These are phyloP conservation scores for Drosophila elegans DNA, from an alignment of 1,140 invertebrate genomes.

Conservation along the genomic window DNA sequence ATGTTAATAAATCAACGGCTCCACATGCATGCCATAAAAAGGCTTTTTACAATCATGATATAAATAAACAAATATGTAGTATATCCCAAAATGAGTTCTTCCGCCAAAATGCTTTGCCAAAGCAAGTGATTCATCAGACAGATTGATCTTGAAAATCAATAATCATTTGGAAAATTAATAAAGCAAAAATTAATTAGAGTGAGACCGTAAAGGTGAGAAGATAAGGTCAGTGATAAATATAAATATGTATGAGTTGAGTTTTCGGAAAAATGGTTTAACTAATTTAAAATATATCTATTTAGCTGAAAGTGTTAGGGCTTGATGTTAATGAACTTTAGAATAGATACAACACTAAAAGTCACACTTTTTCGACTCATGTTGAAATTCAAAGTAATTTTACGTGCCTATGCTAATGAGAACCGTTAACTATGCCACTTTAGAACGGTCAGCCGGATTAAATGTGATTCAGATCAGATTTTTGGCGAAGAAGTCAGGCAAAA, in stretches of 20 bases:
- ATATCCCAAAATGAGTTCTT: background rate
- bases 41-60: background rate
- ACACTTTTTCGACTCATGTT: constrained; percentile 14
- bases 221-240: constrained; percentile 20
- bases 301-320: background rate
- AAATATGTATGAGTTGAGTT: background rate
- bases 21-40: too few species aligned
- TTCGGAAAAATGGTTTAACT: constrained; percentile 11
- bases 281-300: constrained; percentile 2
- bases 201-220: constrained; percentile 8
- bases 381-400: constrained; percentile 29
- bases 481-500: constrained; percentile 4
- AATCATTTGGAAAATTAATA: constrained; percentile 24
- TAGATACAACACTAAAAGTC: constrained; percentile 2
- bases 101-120: background rate
- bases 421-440: constrained; percentile 17
- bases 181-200: constrained; percentile 14
- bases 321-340: constrained; percentile 19
- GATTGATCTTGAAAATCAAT: constrained; percentile 2
- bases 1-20: too few species aligned
- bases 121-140: background rate
- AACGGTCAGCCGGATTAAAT: constrained; percentile 42
- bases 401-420: constrained; percentile 41
- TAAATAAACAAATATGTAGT: too few species aligned
- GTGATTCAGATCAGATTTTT: constrained; percentile 32